phyloP scores from a whole-genome alignment of 2,797 vertebrate genomes.

The Chlorospingus semifuscus region DNA sequence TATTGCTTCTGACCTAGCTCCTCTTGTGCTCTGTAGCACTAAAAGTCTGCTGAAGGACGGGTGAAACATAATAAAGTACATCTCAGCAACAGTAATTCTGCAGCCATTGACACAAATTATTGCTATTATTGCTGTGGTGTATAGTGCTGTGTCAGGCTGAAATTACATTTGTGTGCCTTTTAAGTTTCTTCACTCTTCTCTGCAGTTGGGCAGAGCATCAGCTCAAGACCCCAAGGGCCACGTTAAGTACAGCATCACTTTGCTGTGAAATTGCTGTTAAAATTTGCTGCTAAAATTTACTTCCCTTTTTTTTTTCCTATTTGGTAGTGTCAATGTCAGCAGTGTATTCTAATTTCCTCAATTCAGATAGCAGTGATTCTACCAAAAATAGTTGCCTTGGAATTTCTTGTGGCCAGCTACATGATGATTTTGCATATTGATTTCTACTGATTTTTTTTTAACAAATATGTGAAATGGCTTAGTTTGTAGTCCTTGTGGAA shows the following conservation, averaged over 20 bases:
- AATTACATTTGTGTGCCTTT: slow-evolving; percentile 5
- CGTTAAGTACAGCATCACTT: slow-evolving; percentile 8
- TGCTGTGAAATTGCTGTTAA: background rate
- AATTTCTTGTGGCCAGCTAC: background rate
- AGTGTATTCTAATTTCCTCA: background rate
- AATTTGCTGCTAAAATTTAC: background rate
- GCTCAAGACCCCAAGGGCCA: background rate
- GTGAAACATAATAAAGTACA: background rate
- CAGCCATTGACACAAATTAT: slow-evolving; percentile 19
- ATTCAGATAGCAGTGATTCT: background rate
- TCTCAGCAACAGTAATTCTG: background rate
- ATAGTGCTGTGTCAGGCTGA: background rate
- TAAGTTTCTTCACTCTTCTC: background rate
- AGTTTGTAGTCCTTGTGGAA: background rate
- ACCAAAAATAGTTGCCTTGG: background rate
- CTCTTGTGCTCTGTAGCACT: background rate
- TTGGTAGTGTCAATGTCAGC: background rate
- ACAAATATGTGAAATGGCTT: background rate
- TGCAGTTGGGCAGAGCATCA: background rate
- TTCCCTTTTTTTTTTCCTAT: background rate
- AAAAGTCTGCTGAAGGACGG: background rate
- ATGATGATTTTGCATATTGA: background rate
- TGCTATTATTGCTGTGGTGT: background rate
- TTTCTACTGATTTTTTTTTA: background rate
- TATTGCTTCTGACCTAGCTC: background rate